phyloP scores from a whole-genome alignment of 2,797 vertebrate species.

The Phyllotis vaccarum region DNA sequence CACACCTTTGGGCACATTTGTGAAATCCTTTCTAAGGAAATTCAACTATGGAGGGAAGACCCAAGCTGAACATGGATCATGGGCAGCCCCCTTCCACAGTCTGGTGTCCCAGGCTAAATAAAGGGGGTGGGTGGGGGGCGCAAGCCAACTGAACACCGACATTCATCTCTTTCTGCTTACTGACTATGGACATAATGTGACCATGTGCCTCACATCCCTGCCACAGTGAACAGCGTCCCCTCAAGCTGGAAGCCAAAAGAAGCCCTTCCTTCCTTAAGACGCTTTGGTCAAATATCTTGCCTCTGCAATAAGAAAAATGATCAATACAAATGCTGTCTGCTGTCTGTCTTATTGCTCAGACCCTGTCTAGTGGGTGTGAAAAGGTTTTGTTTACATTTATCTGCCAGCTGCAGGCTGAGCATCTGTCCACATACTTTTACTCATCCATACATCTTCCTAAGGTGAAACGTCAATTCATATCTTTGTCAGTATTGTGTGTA shows the following conservation, averaged over 20 bases:
- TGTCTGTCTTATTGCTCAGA: not conserved
- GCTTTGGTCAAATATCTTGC: not conserved
- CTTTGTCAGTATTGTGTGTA: not conserved
- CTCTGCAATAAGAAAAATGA: not conserved
- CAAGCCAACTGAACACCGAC: not conserved
- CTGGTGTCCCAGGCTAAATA: too few species aligned
- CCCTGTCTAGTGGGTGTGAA: not conserved
- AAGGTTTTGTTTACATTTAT: not conserved
- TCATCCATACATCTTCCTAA: not conserved
- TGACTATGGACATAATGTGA: not conserved
- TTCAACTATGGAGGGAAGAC: not conserved
- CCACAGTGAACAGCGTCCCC: not conserved
- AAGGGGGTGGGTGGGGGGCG: not conserved
- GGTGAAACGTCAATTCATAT: not conserved
- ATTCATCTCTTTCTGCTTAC: not conserved
- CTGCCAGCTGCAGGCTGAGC: not conserved
- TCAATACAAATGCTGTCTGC: not conserved
- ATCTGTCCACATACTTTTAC: not conserved
- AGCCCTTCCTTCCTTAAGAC: not conserved
- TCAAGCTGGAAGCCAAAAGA: not conserved
- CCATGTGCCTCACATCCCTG: not conserved
- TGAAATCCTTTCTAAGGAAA: not conserved
- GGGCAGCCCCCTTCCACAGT: accelerated
- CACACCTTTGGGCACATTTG: not conserved
- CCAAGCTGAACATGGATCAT: not conserved